Evolutionary conservation across 2,797 vertebrate genomes (phyloP).

Genomic region (Thaleichthys pacificus): DNA sequence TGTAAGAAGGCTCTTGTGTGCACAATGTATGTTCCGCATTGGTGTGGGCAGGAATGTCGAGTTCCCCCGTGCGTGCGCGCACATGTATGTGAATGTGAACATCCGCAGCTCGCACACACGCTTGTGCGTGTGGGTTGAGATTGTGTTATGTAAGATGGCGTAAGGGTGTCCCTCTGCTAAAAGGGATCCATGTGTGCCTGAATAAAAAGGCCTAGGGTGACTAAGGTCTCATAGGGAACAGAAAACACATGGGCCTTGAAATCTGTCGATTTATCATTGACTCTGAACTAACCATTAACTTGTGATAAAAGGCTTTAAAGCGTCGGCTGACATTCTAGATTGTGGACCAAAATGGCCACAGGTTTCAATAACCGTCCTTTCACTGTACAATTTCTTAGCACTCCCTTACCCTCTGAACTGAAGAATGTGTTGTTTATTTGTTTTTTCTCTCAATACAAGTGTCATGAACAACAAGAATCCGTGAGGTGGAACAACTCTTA

Average conservation of each 20-base stretch:
- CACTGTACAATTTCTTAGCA: too few relatives aligned
- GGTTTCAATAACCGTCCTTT: not conserved
- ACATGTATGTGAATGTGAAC: conserved; percentile 14
- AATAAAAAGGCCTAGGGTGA: not conserved
- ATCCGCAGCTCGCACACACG: conserved; percentile 33
- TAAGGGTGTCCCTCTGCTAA: conserved; percentile 11
- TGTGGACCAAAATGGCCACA: not conserved
- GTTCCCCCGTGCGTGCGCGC: conserved; percentile 34
- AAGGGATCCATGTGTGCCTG: conserved; percentile 18
- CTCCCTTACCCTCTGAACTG: too few relatives aligned
- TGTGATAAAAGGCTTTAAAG: not conserved
- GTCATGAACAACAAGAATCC: conserved; percentile 3
- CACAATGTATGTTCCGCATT: conserved; percentile 21
- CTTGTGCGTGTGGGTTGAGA: conserved; percentile 9
- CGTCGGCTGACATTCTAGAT: not conserved
- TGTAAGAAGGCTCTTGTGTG: conserved; percentile 50
- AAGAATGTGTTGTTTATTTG: too few relatives aligned
- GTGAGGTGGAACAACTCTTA: conserved; percentile 43
- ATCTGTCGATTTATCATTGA: too few relatives aligned
- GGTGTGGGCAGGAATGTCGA: conserved; percentile 35
- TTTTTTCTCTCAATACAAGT: not conserved
- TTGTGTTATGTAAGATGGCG: conserved; percentile 23
- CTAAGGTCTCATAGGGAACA: too few relatives aligned
- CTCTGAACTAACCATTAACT: not conserved
- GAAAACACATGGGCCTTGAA: too few relatives aligned